phyloP scores from a whole-genome alignment of 2,113 vertebrate genomes.

The Poeciliopsis occidentalis region DNA sequence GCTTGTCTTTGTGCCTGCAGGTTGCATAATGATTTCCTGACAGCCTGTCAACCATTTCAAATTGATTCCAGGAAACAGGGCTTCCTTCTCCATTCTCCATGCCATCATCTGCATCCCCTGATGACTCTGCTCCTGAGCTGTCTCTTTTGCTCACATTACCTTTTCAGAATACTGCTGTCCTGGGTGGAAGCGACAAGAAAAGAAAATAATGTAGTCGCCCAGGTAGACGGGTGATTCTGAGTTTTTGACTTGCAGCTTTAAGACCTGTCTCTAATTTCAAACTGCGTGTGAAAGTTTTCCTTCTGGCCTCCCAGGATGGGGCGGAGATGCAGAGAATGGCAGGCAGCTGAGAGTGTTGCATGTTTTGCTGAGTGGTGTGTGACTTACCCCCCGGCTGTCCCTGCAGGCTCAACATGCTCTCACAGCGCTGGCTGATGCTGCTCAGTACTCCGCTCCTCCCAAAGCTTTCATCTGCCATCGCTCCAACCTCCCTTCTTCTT shows the following conservation, averaged over 20 bases:
- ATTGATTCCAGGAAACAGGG: conserved; percentile 57
- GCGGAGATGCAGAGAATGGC: conserved; percentile 9
- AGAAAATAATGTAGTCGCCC: too few relatives aligned
- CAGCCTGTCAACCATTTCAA: conserved; percentile 62
- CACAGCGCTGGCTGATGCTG: conserved; percentile 53
- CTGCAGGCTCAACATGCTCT: conserved; percentile 62
- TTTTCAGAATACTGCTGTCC: conserved; percentile 4
- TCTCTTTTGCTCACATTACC: conserved; percentile 9
- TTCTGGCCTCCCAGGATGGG: background rate
- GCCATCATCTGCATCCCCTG: conserved; percentile 25
- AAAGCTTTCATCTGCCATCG: conserved; percentile 56
- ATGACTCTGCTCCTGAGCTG: conserved; percentile 19
- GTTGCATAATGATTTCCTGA: conserved; percentile 65
- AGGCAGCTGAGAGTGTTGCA: conserved; percentile 18
- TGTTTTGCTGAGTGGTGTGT: conserved; percentile 55
- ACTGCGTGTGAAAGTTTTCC: background rate
- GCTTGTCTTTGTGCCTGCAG: conserved; percentile 64
- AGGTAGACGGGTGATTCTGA: background rate
- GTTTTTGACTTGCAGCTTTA: conserved; percentile 7
- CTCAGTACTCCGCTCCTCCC: conserved; percentile 50
- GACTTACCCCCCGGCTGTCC: conserved; percentile 73
- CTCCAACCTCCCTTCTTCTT: conserved; percentile 32
- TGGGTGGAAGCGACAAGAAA: background rate
- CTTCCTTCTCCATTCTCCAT: conserved; percentile 12
- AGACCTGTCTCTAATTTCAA: background rate